Base-by-base conservation (phyloP, 2,888 invertebrate genomes). In the Scaptomyza reducta region DNA sequence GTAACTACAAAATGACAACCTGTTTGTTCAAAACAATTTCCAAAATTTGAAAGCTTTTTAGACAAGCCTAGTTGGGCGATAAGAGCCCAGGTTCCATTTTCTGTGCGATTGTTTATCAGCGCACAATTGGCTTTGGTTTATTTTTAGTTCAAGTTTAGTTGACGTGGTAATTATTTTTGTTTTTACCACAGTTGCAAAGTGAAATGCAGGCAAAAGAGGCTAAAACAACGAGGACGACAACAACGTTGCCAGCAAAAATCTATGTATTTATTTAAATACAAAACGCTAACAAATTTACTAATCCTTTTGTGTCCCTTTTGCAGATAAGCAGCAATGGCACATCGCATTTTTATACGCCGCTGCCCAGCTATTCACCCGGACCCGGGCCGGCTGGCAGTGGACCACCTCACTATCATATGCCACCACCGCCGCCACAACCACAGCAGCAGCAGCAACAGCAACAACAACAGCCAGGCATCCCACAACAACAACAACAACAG, bases 261-360 rank as follows among this genome's bases (percentile, higher is more conserved):
- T 22, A 9, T 51, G 62, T 62, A 62, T 29, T 16, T 35, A 62
- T 51, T 51, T 16, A 1, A 11, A 6, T 0, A 6, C 1, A 11
- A n/a, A 16, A n/a, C 14, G 10, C 18, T 3, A 11, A 27, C 27
- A 29, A 13, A 13, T 14, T 11, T 1, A 63, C 10, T 22, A 42
- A 35, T 4, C 2, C 14, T 27, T 9, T 35, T 33, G 16, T 40
- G 16, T 29, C n/a, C 35, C 25, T 14, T 13, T 55, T 67, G 6
- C 71, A 95, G 95, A 93, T 94, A 85, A 95, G 95, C 79, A 93
- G 94, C 60, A 95, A 95, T 93, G 95, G 96, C 89, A 94, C 94
- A 68, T 95, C 95, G 89, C 94, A 95, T 90, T 95, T 93, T 86
- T 95, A 94, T 88, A 94, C 94, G 72, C 91, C 93, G 29, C 91